A percentile compares a stretch with the other conserved stretches of the same genome.
phyloP scores from a whole-genome alignment of 2,113 vertebrate genomes.

The Chaetodon auriga region DNA sequence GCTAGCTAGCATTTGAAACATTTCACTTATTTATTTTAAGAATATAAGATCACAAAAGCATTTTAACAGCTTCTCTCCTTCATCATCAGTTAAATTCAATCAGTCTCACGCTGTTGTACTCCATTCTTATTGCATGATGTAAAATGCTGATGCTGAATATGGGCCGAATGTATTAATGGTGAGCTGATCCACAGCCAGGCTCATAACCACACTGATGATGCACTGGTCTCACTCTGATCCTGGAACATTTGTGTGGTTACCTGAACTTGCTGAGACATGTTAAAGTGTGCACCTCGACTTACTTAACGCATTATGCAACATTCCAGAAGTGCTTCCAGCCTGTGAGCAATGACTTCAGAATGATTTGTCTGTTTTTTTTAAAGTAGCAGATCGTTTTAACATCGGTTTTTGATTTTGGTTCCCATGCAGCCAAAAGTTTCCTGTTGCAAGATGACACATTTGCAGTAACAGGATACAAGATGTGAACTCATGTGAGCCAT shows the following conservation, averaged over 20 bases:
- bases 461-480: too few relatives aligned
- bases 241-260: neutral
- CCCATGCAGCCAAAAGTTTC: neutral
- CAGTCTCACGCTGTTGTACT: neutral
- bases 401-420: neutral
- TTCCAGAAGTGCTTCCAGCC: neutral
- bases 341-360: too few relatives aligned
- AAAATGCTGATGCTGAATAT: neutral
- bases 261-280: neutral
- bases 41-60: too few relatives aligned
- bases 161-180: neutral
- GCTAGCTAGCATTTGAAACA: too few relatives aligned
- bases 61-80: neutral
- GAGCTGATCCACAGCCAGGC: neutral
- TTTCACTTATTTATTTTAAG: too few relatives aligned
- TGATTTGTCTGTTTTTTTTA: neutral
- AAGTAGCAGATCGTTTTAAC: neutral
- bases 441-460: too few relatives aligned
- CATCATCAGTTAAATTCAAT: neutral
- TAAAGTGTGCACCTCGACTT: neutral
- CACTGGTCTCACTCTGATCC: neutral
- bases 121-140: neutral
- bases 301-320: neutral
- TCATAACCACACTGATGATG: neutral
- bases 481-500: too few relatives aligned